Evolutionary conservation across 2,888 invertebrate genomes (phyloP).

Genomic region (Linnaemya vulpina): DNA sequence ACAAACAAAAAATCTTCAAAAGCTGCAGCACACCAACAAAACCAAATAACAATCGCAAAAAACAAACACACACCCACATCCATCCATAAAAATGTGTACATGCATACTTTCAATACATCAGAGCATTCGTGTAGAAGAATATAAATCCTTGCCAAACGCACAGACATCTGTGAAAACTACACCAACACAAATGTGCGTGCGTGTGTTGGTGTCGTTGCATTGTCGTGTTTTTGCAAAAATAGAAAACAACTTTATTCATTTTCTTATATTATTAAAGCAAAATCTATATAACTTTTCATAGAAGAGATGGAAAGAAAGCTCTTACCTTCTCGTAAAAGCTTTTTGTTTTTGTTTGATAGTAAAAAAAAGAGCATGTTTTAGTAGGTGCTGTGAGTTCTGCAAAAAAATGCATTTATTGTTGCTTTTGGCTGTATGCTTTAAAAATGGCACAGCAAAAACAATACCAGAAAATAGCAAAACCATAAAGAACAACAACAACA

Average conservation of each 20-base stretch:
- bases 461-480: slow-evolving; percentile 10
- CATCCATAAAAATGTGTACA: background rate
- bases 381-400: slow-evolving; percentile 11
- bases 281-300: background rate
- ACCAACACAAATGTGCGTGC: slow-evolving; percentile 28
- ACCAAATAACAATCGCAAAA: background rate
- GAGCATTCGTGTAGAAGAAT: background rate
- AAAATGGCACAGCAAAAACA: slow-evolving; percentile 55
- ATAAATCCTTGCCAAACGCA: background rate
- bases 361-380: slow-evolving; percentile 7
- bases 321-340: slow-evolving; percentile 62
- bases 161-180: background rate
- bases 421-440: slow-evolving; percentile 17
- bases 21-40: slow-evolving; percentile 19
- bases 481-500: slow-evolving; percentile 9
- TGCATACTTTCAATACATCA: no score
- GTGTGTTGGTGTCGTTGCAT: slow-evolving; percentile 45
- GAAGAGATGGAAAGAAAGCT: slow-evolving; percentile 39
- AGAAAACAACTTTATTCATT: background rate
- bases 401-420: slow-evolving; percentile 51
- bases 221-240: slow-evolving; percentile 30
- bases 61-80: background rate
- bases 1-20: slow-evolving; percentile 26
- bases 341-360: background rate
- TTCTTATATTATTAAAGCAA: slow-evolving; percentile 34